These are phyloP conservation scores for Lepidothrix coronata DNA, from an alignment of 2,113 vertebrate species.

Conservation along the genomic window DNA sequence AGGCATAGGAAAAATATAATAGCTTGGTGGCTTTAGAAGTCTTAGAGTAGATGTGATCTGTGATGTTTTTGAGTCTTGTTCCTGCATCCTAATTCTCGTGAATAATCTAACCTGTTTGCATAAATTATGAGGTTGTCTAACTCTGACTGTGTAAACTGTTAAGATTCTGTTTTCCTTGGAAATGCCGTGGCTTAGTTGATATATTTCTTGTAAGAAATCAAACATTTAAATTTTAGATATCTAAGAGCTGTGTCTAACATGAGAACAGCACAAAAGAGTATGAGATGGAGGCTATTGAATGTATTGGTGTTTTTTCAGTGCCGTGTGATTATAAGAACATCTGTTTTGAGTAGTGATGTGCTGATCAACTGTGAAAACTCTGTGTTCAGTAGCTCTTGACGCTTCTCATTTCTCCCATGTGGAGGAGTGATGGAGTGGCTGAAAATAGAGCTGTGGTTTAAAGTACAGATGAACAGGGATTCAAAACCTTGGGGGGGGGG, in stretches of 20 bases:
- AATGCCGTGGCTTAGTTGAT: neutral
- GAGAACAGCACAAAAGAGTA: neutral
- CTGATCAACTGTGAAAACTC: neutral
- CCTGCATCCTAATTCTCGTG: neutral
- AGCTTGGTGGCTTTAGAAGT: neutral
- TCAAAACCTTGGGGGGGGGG: neutral
- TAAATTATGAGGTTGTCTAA: neutral
- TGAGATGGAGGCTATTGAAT: neutral
- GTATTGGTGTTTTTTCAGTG: neutral
- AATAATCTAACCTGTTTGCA: neutral
- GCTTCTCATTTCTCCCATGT: neutral
- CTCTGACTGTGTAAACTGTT: fast-evolving
- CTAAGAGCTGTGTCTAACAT: neutral
- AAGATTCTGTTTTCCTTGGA: neutral
- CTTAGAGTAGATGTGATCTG: neutral
- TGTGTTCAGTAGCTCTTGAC: neutral
- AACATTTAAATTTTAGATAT: fast-evolving
- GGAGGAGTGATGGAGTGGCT: neutral
- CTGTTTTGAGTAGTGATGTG: neutral
- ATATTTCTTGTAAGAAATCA: neutral
- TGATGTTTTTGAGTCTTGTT: neutral
- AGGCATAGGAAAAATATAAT: neutral
- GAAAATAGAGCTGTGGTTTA: neutral
- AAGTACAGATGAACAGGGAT: neutral
- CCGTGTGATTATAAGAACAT: neutral